phyloP scores from a whole-genome alignment of 2,888 invertebrate species.

The Ametastegia equiseti region DNA sequence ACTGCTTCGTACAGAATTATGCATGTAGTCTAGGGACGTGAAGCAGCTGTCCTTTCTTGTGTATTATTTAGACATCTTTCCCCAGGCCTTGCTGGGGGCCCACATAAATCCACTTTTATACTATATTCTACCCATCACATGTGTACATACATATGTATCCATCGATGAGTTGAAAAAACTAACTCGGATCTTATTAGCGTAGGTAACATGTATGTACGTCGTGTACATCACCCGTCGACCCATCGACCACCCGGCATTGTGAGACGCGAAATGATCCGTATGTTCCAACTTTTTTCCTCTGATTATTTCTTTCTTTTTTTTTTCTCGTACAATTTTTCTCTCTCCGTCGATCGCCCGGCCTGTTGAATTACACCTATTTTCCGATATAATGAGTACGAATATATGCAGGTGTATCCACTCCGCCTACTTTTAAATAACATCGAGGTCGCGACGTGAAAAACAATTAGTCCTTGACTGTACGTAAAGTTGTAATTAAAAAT shows the following conservation, averaged over 20 bases:
- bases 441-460: neutral
- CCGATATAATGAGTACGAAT: neutral
- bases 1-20: conserved; percentile 25
- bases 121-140: too few relatives aligned
- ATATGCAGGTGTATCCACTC: neutral
- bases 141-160: neutral
- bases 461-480: neutral
- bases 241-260: neutral
- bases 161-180: neutral
- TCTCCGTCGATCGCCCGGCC: neutral
- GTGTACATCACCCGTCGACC: neutral
- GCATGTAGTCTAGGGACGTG: neutral
- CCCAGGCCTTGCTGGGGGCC: neutral
- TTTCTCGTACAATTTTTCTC: neutral
- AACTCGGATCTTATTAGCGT: conserved; percentile 18
- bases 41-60: conserved; percentile 37
- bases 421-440: neutral
- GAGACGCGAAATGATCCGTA: neutral
- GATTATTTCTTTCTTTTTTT: too few relatives aligned
- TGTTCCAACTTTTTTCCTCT: too few relatives aligned
- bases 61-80: conserved; percentile 38
- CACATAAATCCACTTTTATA: conserved; percentile 25
- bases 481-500: neutral
- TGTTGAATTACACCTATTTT: neutral
- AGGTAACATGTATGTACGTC: neutral